Evolutionary conservation across 2,888 invertebrate genomes (phyloP).

Genomic region (Drosophila pullipes): DNA sequence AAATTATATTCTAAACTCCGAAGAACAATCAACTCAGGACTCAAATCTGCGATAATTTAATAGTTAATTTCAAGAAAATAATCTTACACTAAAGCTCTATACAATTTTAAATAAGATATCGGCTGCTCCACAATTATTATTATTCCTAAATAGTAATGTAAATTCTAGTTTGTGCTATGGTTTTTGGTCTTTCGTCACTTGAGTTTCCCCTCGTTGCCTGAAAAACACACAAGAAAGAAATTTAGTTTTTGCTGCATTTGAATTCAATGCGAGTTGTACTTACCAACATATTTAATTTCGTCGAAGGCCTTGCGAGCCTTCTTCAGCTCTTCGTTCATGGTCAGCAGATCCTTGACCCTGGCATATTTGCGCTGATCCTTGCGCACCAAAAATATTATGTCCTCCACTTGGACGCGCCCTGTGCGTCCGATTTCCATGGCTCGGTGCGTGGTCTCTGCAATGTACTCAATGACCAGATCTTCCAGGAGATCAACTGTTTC

Average conservation of each 20-base stretch:
- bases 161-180: conserved; percentile 16
- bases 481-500: conserved; percentile 99
- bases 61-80: neutral
- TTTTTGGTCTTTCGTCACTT: conserved; percentile 80
- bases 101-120: neutral
- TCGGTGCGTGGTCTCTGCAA: conserved; percentile 96
- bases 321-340: conserved; percentile 99
- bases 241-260: neutral
- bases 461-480: conserved; percentile 98
- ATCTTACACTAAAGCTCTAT: neutral
- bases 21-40: neutral
- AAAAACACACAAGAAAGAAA: neutral
- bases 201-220: conserved; percentile 84
- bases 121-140: conserved; percentile 12
- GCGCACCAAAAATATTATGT: conserved; percentile 97
- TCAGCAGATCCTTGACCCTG: conserved; percentile 97
- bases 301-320: conserved; percentile 99
- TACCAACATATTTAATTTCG: conserved; percentile 98
- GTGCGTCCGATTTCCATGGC: conserved; percentile 98
- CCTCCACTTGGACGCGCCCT: conserved; percentile 99
- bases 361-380: conserved; percentile 99
- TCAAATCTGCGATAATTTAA: neutral
- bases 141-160: conserved; percentile 12
- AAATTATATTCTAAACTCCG: neutral
- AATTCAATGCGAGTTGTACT: conserved; percentile 68